Evolutionary conservation across 2,888 invertebrate species (phyloP).

Genomic region (Invenusta paracnida): DNA sequence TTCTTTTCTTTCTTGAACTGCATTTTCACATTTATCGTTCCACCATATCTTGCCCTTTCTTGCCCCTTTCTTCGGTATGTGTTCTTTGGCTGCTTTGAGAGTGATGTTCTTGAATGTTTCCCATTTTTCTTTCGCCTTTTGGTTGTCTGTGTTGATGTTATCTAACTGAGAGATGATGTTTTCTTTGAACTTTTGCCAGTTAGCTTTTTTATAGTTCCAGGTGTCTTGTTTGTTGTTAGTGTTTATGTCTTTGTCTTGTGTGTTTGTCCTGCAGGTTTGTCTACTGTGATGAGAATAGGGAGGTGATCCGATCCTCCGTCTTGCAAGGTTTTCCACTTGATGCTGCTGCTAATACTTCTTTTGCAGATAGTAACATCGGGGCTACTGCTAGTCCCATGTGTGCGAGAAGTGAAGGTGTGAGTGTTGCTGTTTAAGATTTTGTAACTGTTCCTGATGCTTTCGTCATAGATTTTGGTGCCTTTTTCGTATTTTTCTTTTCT

Average conservation of each 20-base stretch:
- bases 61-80: neutral
- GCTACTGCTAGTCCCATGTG: neutral
- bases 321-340: neutral
- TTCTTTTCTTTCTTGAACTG: neutral
- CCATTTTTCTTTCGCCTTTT: neutral
- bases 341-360: neutral
- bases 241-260: too few species aligned
- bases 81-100: neutral
- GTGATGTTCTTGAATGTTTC: neutral
- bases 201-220: neutral
- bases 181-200: neutral
- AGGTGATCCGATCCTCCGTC: too few species aligned
- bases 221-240: neutral
- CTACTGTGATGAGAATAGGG: too few species aligned
- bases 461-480: neutral
- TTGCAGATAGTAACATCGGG: neutral
- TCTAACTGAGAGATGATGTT: neutral
- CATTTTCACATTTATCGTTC: neutral
- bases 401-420: neutral
- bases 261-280: too few species aligned
- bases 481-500: neutral
- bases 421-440: neutral
- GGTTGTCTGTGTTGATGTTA: neutral
- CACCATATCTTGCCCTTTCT: neutral
- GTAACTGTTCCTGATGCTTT: neutral